phyloP scores from a whole-genome alignment of 2,888 invertebrate species.

The Pocota personata region DNA sequence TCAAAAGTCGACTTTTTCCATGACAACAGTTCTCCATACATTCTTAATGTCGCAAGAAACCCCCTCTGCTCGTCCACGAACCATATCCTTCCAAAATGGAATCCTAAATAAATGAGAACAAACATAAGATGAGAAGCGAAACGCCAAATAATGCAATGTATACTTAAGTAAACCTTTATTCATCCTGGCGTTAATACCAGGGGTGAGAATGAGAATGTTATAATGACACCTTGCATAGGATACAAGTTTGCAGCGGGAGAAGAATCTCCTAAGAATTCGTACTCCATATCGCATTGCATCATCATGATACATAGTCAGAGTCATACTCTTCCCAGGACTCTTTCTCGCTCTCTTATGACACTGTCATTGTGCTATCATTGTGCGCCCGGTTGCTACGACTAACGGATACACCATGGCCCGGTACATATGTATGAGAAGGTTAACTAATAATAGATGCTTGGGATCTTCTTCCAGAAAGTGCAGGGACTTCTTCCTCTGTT shows the following conservation, averaged over 20 bases:
- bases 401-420: slow-evolving; percentile 58
- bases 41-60: slow-evolving; percentile 40
- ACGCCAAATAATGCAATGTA: slow-evolving; percentile 69
- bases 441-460: slow-evolving; percentile 67
- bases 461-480: slow-evolving; percentile 50
- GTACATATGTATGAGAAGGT: slow-evolving; percentile 35
- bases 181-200: slow-evolving; percentile 40
- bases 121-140: slow-evolving; percentile 64
- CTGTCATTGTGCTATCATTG: slow-evolving; percentile 65
- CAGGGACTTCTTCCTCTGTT: slow-evolving; percentile 22
- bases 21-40: slow-evolving; percentile 51
- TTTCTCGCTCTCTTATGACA: slow-evolving; percentile 28
- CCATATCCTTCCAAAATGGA: background rate
- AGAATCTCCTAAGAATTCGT: slow-evolving; percentile 37
- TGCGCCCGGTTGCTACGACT: slow-evolving; percentile 57
- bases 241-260: slow-evolving; percentile 13
- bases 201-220: slow-evolving; percentile 26
- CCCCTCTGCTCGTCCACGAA: background rate
- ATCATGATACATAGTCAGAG: slow-evolving; percentile 65
- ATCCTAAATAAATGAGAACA: slow-evolving; percentile 63
- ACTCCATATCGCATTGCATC: slow-evolving; percentile 71
- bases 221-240: slow-evolving; percentile 60
- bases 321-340: background rate
- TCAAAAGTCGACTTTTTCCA: slow-evolving; percentile 59
- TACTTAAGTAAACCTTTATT: slow-evolving; percentile 68